Conservation (phyloP, 2,888 invertebrate species). For the Leptarthrus brevirostris region DNA sequence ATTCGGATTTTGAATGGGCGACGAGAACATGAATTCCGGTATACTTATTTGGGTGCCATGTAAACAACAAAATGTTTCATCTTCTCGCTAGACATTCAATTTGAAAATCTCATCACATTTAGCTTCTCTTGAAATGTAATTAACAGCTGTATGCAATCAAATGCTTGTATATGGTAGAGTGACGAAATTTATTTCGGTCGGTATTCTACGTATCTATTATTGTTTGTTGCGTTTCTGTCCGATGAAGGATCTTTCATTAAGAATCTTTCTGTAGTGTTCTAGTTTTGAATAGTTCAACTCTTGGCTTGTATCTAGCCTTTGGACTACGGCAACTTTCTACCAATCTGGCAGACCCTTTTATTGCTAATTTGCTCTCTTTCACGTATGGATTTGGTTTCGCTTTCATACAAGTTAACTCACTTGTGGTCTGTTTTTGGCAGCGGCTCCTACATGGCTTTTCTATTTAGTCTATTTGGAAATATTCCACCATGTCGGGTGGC, state of each 20-base stretch:
- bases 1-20: constrained; percentile 11
- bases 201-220: no score
- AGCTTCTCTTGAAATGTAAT: constrained; percentile 17
- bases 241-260: constrained; percentile 37
- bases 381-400: neutral
- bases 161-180: neutral
- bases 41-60: constrained; percentile 10
- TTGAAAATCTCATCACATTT: constrained; percentile 23
- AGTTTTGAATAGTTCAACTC: neutral
- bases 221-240: neutral
- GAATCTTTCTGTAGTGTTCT: neutral
- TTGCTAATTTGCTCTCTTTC: neutral
- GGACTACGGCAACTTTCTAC: neutral
- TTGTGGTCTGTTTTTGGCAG: constrained; percentile 6
- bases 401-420: constrained; percentile 24
- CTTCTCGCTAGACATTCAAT: neutral
- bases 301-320: neutral
- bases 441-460: neutral
- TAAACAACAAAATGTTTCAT: neutral
- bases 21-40: neutral
- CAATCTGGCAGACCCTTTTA: neutral
- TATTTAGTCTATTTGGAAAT: neutral
- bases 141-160: constrained; percentile 28
- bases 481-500: neutral
- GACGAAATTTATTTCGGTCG: neutral